Percentiles rank a stretch among this genome's conserved stretches.
Evolutionary conservation across 2,113 vertebrate genomes (phyloP).

Genomic region (Lutjanus erythropterus): DNA sequence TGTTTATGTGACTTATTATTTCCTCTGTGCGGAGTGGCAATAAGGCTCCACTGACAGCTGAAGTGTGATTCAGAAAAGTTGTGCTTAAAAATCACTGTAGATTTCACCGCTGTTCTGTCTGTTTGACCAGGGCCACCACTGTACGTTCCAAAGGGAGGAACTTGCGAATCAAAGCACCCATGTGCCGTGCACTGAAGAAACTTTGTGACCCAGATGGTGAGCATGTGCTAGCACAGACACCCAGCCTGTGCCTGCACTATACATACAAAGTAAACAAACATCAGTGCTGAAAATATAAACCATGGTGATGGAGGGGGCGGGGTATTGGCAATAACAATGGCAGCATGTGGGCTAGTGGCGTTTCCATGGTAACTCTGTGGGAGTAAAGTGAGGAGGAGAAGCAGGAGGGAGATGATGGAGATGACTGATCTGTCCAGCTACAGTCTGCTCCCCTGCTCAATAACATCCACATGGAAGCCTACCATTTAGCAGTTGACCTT

Average conservation of each 20-base stretch:
- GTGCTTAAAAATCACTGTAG: not conserved
- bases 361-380: slow-evolving; percentile 76
- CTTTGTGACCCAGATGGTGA: slow-evolving; percentile 97
- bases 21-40: not conserved
- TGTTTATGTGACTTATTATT: not conserved
- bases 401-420: slow-evolving; percentile 41
- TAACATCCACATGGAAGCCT: too few species aligned
- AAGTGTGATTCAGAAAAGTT: not conserved
- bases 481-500: too few species aligned
- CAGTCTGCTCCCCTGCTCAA: slow-evolving; percentile 13
- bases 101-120: slow-evolving; percentile 16
- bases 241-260: not conserved
- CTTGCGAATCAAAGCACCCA: slow-evolving; percentile 96
- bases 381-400: slow-evolving; percentile 61
- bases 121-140: slow-evolving; percentile 90
- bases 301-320: slow-evolving; percentile 20
- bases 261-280: slow-evolving; percentile 34
- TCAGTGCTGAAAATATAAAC: slow-evolving; percentile 24
- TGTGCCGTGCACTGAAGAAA: slow-evolving; percentile 98
- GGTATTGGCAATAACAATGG: slow-evolving; percentile 62
- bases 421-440: slow-evolving; percentile 35
- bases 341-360: slow-evolving; percentile 66
- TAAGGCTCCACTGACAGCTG: not conserved
- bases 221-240: slow-evolving; percentile 46
- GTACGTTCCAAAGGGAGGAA: slow-evolving; percentile 98